Evolutionary conservation across 1,140 invertebrate genomes (phyloP).

Genomic region (Bombus soroeensis): DNA sequence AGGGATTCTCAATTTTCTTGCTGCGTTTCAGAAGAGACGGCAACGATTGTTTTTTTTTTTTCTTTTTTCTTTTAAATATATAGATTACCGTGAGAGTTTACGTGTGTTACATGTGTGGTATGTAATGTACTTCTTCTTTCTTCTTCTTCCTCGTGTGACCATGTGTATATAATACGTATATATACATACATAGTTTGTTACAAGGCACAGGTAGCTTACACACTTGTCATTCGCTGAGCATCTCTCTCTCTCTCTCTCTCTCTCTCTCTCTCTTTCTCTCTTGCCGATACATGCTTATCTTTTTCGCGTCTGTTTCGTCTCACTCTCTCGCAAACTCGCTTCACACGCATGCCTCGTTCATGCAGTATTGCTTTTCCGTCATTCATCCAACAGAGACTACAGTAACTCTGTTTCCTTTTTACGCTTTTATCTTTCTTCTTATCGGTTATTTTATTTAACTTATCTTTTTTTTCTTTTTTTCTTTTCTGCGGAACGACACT

Average conservation of each 20-base stretch:
- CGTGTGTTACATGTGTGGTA: constrained; percentile 67
- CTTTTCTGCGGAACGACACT: neutral
- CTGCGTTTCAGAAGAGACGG: constrained; percentile 60
- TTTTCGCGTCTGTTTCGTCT: constrained; percentile 26
- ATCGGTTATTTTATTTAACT: constrained; percentile 11
- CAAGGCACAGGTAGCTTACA: constrained; percentile 82
- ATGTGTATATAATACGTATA: constrained; percentile 71
- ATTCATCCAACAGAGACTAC: constrained; percentile 72
- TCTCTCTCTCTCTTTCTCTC: constrained; percentile 51
- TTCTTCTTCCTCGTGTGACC: constrained; percentile 61
- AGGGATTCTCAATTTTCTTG: constrained; percentile 42
- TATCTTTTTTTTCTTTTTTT: constrained; percentile 32
- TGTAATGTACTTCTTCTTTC: constrained; percentile 50
- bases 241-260: constrained; percentile 41
- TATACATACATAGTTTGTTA: constrained; percentile 80
- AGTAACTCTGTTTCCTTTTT: constrained; percentile 42
- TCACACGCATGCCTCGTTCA: constrained; percentile 46
- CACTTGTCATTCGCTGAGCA: constrained; percentile 59
- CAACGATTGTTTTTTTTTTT: constrained; percentile 49
- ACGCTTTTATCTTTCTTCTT: constrained; percentile 7
- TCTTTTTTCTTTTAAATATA: constrained; percentile 49
- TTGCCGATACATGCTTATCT: constrained; percentile 11
- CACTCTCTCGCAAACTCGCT: neutral
- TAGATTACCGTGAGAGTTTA: constrained; percentile 75
- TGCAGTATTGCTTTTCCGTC: constrained; percentile 72